phyloP scores from a whole-genome alignment of 2,888 invertebrate genomes.

The Heliconius erato region DNA sequence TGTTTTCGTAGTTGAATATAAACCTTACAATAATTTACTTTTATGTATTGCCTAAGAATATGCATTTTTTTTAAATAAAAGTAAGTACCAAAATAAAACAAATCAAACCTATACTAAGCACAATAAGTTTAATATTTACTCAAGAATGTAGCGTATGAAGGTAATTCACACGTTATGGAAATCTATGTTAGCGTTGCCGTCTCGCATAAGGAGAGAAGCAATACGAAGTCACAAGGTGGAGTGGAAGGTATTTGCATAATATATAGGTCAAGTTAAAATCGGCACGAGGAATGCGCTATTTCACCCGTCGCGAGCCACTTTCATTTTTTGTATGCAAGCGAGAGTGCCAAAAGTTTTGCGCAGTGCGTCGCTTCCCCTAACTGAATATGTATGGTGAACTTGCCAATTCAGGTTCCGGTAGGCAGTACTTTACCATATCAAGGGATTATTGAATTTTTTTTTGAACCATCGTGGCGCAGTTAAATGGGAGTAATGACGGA shows the following conservation, averaged over 20 bases:
- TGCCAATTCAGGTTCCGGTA: slow-evolving; percentile 78
- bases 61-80: no score
- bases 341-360: slow-evolving; percentile 85
- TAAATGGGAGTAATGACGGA: neutral
- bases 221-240: slow-evolving; percentile 38
- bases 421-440: slow-evolving; percentile 68
- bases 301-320: slow-evolving; percentile 69
- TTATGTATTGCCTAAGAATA: no score
- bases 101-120: neutral
- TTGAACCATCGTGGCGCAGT: neutral
- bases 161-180: slow-evolving; percentile 9
- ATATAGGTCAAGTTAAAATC: slow-evolving; percentile 59
- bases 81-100: no score
- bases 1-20: neutral
- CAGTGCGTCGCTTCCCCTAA: slow-evolving; percentile 76
- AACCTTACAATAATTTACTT: neutral
- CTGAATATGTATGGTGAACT: slow-evolving; percentile 82
- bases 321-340: slow-evolving; percentile 83
- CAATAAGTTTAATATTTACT: slow-evolving; percentile 3
- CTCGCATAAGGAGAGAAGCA: slow-evolving; percentile 27
- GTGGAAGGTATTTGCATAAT: slow-evolving; percentile 45
- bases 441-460: slow-evolving; percentile 68
- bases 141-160: neutral
- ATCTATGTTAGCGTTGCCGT: slow-evolving; percentile 17
- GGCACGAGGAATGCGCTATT: slow-evolving; percentile 69